Evolutionary conservation across 2,797 vertebrate genomes (phyloP).

Genomic region (Lithobates pipiens): DNA sequence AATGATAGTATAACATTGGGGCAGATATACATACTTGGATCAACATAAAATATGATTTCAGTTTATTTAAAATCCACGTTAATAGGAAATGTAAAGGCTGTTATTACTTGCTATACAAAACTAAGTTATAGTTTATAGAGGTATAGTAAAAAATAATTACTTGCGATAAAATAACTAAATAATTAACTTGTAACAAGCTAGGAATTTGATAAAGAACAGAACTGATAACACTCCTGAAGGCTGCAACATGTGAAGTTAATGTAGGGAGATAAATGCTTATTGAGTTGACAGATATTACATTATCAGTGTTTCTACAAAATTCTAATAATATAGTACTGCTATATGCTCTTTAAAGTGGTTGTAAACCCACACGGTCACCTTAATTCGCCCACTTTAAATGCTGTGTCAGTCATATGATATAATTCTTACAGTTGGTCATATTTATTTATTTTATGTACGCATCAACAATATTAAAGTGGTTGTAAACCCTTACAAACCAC

Average conservation of each 20-base stretch:
- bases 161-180: slow-evolving; percentile 6
- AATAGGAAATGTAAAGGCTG: neutral
- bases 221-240: neutral
- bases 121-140: neutral
- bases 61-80: neutral
- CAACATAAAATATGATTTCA: neutral
- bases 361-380: too few relatives aligned
- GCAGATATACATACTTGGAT: neutral
- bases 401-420: too few relatives aligned
- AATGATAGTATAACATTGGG: too few relatives aligned
- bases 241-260: neutral
- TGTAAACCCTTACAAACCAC: too few relatives aligned
- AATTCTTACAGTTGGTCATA: too few relatives aligned
- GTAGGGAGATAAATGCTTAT: neutral
- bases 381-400: too few relatives aligned
- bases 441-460: too few relatives aligned
- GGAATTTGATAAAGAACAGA: neutral
- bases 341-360: too few relatives aligned
- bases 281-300: neutral
- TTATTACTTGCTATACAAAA: neutral
- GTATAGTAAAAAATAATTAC: neutral
- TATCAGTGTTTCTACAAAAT: neutral
- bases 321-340: too few relatives aligned
- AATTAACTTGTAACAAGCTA: neutral
- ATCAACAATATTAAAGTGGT: too few relatives aligned